Evolutionary conservation across 2,113 vertebrate genomes (phyloP).

Genomic region (Myocastor coypus): DNA sequence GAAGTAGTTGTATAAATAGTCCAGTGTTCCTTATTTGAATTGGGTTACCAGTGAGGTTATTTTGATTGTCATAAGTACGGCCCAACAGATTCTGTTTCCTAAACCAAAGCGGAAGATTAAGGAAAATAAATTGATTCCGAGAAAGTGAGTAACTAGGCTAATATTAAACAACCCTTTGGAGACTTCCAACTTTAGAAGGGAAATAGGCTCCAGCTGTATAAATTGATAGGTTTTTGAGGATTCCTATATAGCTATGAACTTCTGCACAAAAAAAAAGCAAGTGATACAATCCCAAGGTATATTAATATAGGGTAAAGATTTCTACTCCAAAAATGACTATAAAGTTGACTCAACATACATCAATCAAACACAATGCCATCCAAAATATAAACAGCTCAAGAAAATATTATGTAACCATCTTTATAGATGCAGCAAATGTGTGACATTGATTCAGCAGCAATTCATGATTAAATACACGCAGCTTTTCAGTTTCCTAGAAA

Average conservation of each 20-base stretch:
- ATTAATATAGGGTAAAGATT: background rate
- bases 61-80: slow-evolving; percentile 44
- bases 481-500: background rate
- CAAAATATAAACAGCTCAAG: background rate
- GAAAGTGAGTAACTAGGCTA: slow-evolving; percentile 5
- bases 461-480: background rate
- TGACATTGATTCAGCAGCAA: background rate
- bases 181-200: background rate
- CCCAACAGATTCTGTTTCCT: slow-evolving; percentile 22
- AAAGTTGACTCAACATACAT: background rate
- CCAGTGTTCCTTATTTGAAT: too few relatives aligned
- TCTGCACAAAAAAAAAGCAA: background rate
- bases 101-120: background rate
- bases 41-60: slow-evolving; percentile 42
- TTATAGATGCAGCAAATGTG: background rate
- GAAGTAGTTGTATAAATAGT: too few relatives aligned
- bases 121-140: background rate
- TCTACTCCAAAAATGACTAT: background rate
- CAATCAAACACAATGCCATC: slow-evolving; percentile 3
- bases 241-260: background rate
- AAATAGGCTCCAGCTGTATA: background rate
- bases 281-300: background rate
- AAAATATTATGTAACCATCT: slow-evolving; percentile 28
- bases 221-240: slow-evolving; percentile 34
- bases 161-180: background rate